These are phyloP conservation scores for Acanthurus leucopareius DNA, from an alignment of 2,797 vertebrate genomes.

Conservation along the genomic window DNA sequence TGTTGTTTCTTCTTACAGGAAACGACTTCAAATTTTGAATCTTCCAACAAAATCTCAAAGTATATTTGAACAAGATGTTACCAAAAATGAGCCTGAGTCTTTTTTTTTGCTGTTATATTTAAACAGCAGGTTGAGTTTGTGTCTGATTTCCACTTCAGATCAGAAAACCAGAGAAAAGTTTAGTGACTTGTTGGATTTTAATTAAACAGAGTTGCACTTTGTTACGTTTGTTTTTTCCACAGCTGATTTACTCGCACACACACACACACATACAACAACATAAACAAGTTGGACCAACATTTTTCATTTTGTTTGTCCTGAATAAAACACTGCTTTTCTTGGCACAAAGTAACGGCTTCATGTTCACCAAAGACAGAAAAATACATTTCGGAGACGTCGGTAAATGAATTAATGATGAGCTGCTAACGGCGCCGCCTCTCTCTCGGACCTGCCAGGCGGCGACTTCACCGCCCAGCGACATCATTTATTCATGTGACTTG, in stretches of 20 bases:
- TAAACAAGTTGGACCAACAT: background rate
- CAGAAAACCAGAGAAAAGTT: no score
- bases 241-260: background rate
- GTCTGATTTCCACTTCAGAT: no score
- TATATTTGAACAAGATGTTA: no score
- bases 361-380: slow-evolving; percentile 1
- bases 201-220: no score
- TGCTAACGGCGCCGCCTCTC: slow-evolving; percentile 26
- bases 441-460: slow-evolving; percentile 46
- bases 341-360: slow-evolving; percentile 5
- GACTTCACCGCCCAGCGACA: slow-evolving; percentile 33
- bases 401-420: slow-evolving; percentile 68
- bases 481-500: slow-evolving; percentile 73
- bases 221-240: background rate
- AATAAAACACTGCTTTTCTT: background rate
- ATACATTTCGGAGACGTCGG: slow-evolving; percentile 29
- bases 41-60: no score
- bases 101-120: no score
- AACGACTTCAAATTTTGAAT: no score
- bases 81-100: no score
- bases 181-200: no score
- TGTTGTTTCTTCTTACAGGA: no score
- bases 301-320: slow-evolving; percentile 5
- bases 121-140: no score
- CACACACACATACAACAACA: background rate